Conservation (phyloP, 2,113 vertebrate genomes). For the Sander lucioperca region DNA sequence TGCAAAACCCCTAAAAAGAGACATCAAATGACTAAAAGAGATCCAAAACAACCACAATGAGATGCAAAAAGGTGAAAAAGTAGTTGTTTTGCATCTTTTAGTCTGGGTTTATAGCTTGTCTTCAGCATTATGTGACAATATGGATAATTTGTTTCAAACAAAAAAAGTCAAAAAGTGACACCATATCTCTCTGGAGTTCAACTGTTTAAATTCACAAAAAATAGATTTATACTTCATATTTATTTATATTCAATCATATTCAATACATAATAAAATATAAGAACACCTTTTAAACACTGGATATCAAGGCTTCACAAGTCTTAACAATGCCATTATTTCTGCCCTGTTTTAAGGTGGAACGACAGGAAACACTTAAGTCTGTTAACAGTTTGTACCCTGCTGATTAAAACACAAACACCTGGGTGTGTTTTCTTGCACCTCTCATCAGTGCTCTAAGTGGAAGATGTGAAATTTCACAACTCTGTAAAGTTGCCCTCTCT, state of each 20-base stretch:
- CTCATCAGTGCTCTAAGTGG: not conserved
- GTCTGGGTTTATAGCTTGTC: not conserved
- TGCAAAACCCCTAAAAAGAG: not conserved
- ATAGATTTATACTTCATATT: not conserved
- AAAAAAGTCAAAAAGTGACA: not conserved
- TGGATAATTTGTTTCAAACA: not conserved
- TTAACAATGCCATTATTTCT: not conserved
- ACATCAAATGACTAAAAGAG: not conserved
- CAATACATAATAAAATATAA: not conserved
- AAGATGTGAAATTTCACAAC: slow-evolving; percentile 63
- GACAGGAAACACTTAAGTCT: slow-evolving; percentile 15
- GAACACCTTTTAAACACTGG: not conserved
- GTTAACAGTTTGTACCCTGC: slow-evolving; percentile 33
- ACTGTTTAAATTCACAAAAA: not conserved
- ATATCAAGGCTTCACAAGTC: not conserved
- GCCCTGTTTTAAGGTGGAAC: not conserved
- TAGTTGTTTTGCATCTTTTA: no score
- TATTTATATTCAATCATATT: not conserved
- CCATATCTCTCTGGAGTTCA: no score
- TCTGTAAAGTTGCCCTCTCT: slow-evolving; percentile 24
- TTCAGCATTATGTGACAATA: not conserved
- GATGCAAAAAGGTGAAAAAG: not conserved
- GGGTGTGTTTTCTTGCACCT: slow-evolving; percentile 49
- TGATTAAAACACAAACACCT: slow-evolving; percentile 64
- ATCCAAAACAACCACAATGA: not conserved